Percentiles rank a stretch among this genome's conserved stretches.
Evolutionary conservation across 2,113 vertebrate genomes (phyloP).

Genomic region (Sphaerodactylus townsendi): DNA sequence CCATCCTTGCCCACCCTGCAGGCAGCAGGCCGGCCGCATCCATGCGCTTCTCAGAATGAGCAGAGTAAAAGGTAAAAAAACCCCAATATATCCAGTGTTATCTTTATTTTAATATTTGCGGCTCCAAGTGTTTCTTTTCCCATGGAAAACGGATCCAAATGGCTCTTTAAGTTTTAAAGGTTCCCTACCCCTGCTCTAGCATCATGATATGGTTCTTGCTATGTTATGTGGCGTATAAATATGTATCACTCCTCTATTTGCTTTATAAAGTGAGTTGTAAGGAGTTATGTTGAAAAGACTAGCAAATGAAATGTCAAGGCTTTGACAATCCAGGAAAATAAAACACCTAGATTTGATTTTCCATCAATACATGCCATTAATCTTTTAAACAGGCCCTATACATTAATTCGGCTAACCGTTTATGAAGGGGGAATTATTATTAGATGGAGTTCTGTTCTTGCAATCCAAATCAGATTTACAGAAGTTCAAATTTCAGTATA

Average conservation of each 20-base stretch:
- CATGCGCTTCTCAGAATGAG: no score
- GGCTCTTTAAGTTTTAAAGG: no score
- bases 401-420: background rate
- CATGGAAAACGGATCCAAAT: no score
- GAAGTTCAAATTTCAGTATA: constrained; percentile 58
- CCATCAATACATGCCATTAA: constrained; percentile 43
- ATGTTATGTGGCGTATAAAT: background rate
- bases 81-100: no score
- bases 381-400: constrained; percentile 54
- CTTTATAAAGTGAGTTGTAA: constrained; percentile 20
- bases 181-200: no score
- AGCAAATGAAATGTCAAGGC: constrained; percentile 40
- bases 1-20: no score
- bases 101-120: no score
- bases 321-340: constrained; percentile 36
- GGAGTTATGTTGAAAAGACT: constrained; percentile 26
- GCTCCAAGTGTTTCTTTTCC: no score
- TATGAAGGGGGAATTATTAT: constrained; percentile 46
- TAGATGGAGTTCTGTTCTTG: constrained; percentile 47
- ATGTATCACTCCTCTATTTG: background rate
- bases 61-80: no score
- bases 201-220: background rate
- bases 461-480: constrained; percentile 60
- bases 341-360: constrained; percentile 49
- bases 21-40: no score